phyloP scores from a whole-genome alignment of 2,888 invertebrate species.

The Apodemia duryi region DNA sequence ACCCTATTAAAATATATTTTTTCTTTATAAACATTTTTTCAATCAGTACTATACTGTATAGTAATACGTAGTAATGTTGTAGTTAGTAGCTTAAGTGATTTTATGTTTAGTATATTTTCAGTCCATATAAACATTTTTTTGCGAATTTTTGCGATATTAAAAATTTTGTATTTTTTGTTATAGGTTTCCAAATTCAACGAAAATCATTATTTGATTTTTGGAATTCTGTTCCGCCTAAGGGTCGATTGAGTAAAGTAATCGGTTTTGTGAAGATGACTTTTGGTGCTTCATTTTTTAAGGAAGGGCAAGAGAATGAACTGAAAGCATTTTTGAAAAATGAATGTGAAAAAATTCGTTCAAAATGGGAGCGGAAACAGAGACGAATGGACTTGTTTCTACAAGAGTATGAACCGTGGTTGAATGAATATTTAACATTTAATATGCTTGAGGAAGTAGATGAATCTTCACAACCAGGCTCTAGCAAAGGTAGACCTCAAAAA shows the following conservation, averaged over 20 bases:
- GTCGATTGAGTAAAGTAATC: slow-evolving; percentile 1
- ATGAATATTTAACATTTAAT: slow-evolving; percentile 11
- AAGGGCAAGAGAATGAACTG: background rate
- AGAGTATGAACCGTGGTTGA: background rate
- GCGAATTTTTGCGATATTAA: slow-evolving; percentile 1
- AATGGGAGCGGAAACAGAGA: slow-evolving; percentile 3
- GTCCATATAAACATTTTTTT: background rate
- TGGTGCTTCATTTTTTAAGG: background rate
- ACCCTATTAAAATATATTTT: background rate
- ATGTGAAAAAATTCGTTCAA: background rate
- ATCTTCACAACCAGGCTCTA: background rate
- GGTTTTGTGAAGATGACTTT: slow-evolving; percentile 4
- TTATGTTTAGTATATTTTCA: background rate
- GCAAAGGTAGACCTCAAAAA: background rate
- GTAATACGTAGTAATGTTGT: slow-evolving; percentile 3
- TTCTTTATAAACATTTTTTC: background rate
- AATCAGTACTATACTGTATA: background rate
- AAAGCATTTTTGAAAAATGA: background rate
- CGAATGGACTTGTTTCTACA: background rate
- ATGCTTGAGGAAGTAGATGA: slow-evolving; percentile 7
- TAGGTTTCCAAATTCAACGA: slow-evolving; percentile 3
- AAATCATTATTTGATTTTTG: slow-evolving; percentile 3
- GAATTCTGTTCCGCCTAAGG: background rate
- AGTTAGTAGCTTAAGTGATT: slow-evolving; percentile 2
- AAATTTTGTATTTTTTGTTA: background rate